A percentile compares a stretch with the other conserved stretches of the same genome.
These are phyloP conservation scores for Sitobion miscanthi DNA, from an alignment of 1,140 invertebrate genomes.

Conservation along the genomic window DNA sequence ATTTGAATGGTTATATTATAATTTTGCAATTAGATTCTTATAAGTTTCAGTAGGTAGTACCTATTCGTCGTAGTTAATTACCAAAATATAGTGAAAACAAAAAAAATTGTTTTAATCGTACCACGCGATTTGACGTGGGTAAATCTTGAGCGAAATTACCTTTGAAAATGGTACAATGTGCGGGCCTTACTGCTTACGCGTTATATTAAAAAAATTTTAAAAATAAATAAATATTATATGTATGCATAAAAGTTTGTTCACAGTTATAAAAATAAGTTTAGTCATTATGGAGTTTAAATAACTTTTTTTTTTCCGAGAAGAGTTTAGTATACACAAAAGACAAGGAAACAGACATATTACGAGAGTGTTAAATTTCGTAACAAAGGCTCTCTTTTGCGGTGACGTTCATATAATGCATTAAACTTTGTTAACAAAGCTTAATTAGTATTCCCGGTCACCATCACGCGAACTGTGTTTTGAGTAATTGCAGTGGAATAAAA, in stretches of 20 bases:
- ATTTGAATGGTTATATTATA: neutral
- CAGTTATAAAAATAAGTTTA: constrained; percentile 35
- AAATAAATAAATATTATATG: neutral
- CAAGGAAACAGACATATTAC: constrained; percentile 7
- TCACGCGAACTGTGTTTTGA: neutral
- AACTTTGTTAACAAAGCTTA: constrained; percentile 44
- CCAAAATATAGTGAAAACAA: neutral
- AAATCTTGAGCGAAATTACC: neutral
- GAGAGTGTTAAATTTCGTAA: constrained; percentile 36
- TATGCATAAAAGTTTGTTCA: constrained; percentile 11
- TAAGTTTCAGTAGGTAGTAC: neutral
- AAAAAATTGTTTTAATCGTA: neutral
- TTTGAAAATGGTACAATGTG: neutral
- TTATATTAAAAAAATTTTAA: neutral
- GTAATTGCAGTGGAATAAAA: constrained; percentile 18
- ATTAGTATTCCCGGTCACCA: constrained; percentile 19
- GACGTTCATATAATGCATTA: constrained; percentile 1
- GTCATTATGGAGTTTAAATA: constrained; percentile 27
- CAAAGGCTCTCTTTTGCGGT: constrained; percentile 3
- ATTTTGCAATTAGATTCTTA: neutral
- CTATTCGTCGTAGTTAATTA: neutral
- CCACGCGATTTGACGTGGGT: neutral
- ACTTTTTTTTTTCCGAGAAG: neutral
- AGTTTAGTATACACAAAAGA: constrained; percentile 22
- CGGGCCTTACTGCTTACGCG: neutral